Base-by-base conservation (phyloP, 2,113 vertebrate genomes). In the Marcusenius ussheri region DNA sequence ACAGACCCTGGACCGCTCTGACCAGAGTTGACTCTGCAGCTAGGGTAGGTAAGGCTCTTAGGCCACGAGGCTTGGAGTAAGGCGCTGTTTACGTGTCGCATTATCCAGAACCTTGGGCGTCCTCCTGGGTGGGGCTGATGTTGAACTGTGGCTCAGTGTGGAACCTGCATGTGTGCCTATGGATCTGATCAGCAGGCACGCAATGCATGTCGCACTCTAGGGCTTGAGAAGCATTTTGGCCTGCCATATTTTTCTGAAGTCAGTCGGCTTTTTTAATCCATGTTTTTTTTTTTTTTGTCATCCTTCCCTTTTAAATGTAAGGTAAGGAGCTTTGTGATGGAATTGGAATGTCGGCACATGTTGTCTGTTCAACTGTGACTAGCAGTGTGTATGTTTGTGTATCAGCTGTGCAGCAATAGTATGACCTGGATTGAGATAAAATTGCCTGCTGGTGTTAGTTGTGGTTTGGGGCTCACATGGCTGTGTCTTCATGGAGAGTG, bases 301-400 rank as follows among this genome's bases (percentile, higher is more conserved):
- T 92, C 92, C 91, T 92, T 93, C 91, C 92, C 94, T 94, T 92
- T 91, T 93, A 90, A 93, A 92, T 91, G 93, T 92, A 95, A 96
- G 95, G 95, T 96, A 96, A 96, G 95, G 91, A 91, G 91, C 62
- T 88, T 90, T 89, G 24, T 85, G 31, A 92, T 91, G 92, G 90
- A 91, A 66, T 88, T n/a, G 89, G 92, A 66, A 91, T 90, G 27
- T 58, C 21, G n/a, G 39, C 77, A 17, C 9, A 35, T 24, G 39
- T 77, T 39, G 50, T 88, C n/a, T 70, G 5, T 86, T 49, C 42
- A 53, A 83, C 11, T 66, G 45, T 85, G 49, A 88, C 10, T 87
- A 74, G 62, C 17, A 50, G 11, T 88, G 49, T 89, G 19, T 86
- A 15, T 92, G 27, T 91, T 42, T 90, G 83, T 50, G 39, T 84